These are phyloP conservation scores for Anarhynchus alexandrinus DNA, from an alignment of 2,113 vertebrate species.

Conservation along the genomic window DNA sequence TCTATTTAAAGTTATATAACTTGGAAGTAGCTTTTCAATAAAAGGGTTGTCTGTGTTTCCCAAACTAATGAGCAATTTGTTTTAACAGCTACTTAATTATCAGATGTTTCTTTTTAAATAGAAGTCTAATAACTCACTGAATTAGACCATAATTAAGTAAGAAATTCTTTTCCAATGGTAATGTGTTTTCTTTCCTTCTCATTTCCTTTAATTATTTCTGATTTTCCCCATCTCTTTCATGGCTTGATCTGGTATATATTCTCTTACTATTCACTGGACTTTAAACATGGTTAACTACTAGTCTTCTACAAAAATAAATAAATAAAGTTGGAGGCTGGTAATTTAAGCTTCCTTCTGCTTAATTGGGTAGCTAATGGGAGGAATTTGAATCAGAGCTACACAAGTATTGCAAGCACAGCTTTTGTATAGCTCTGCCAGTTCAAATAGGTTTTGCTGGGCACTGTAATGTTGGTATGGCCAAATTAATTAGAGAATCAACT, in stretches of 20 bases:
- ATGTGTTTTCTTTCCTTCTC: background rate
- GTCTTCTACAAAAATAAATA: constrained; percentile 25
- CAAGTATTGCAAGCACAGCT: background rate
- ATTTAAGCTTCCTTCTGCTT: constrained; percentile 23
- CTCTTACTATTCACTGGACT: background rate
- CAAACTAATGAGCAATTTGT: constrained; percentile 1
- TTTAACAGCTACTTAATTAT: constrained; percentile 20
- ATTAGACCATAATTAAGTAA: background rate
- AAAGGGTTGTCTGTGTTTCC: background rate
- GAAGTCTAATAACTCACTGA: constrained; percentile 1
- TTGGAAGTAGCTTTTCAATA: background rate
- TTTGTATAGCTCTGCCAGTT: background rate
- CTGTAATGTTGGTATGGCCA: background rate
- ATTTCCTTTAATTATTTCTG: background rate
- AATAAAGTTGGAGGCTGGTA: background rate
- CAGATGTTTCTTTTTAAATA: background rate
- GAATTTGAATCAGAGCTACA: background rate
- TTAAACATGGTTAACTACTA: background rate
- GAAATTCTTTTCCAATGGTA: background rate
- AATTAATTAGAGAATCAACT: constrained; percentile 46
- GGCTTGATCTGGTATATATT: background rate
- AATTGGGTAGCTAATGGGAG: background rate
- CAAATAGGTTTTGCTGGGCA: background rate
- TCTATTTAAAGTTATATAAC: background rate
- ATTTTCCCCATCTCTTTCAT: background rate